phyloP scores from a whole-genome alignment of 2,113 vertebrate genomes.

The Anhinga anhinga region DNA sequence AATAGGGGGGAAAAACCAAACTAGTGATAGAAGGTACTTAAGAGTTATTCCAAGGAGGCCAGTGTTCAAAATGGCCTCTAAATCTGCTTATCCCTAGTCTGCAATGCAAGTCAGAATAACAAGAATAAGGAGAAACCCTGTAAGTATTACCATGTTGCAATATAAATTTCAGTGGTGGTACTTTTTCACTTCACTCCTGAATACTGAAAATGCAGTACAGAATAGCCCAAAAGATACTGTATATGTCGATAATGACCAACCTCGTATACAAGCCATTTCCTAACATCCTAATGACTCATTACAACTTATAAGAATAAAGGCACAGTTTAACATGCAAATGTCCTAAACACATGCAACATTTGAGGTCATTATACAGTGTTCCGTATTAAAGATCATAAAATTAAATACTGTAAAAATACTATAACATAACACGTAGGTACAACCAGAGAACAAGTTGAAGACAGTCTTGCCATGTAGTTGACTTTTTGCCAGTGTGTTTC shows the following conservation, averaged over 20 bases:
- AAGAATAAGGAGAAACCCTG: neutral
- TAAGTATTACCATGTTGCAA: neutral
- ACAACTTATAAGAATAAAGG: neutral
- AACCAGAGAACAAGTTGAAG: neutral
- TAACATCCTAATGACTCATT: neutral
- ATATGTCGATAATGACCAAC: accelerated
- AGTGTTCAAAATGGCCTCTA: neutral
- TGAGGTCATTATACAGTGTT: neutral
- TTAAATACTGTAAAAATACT: neutral
- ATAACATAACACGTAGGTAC: neutral
- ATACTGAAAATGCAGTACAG: neutral
- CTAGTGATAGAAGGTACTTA: neutral
- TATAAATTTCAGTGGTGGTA: neutral
- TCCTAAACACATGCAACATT: neutral
- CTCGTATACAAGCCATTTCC: neutral
- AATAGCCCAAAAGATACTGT: neutral
- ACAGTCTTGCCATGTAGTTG: neutral
- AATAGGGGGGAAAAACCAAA: accelerated
- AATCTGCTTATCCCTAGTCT: neutral
- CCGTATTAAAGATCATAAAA: neutral
- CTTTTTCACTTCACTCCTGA: neutral
- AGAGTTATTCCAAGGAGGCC: neutral
- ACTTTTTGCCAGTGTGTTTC: neutral
- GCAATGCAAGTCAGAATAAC: neutral
- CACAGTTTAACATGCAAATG: neutral